phyloP scores from a whole-genome alignment of 2,888 invertebrate species.

The Acleris emargana region DNA sequence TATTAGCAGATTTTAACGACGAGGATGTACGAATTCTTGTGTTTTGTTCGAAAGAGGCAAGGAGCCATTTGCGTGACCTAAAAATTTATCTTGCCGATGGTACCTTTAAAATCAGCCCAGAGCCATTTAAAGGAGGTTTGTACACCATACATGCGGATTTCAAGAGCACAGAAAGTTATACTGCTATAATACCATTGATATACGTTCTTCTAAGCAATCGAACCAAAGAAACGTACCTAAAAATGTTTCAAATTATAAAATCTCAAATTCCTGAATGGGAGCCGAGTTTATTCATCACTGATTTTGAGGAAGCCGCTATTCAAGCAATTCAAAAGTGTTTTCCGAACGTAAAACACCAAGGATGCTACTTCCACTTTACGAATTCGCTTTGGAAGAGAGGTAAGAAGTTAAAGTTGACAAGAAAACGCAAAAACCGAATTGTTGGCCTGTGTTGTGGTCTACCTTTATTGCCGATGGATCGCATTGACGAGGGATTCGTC shows the following conservation, averaged over 20 bases:
- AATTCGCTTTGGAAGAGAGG: slow-evolving; percentile 20
- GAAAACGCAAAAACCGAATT: too few relatives aligned
- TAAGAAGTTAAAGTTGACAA: slow-evolving; percentile 3
- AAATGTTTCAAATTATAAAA: slow-evolving; percentile 14
- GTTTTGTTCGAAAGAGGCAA: slow-evolving; percentile 14
- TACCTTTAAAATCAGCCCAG: slow-evolving; percentile 17
- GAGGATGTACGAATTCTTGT: slow-evolving; percentile 6
- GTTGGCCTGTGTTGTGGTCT: too few relatives aligned
- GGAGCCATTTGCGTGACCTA: slow-evolving; percentile 13
- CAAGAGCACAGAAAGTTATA: slow-evolving; percentile 4
- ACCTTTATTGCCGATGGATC: too few relatives aligned
- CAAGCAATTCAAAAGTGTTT: slow-evolving; percentile 26
- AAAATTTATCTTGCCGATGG: slow-evolving; percentile 7
- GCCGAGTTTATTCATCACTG: slow-evolving; percentile 27
- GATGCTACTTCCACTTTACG: slow-evolving; percentile 27
- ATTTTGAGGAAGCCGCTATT: slow-evolving; percentile 31
- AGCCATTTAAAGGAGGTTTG: slow-evolving; percentile 22
- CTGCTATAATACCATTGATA: slow-evolving; percentile 12
- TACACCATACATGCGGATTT: slow-evolving; percentile 23
- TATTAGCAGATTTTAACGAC: slow-evolving; percentile 28
- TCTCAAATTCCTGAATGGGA: slow-evolving; percentile 20
- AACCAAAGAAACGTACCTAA: slow-evolving; percentile 15
- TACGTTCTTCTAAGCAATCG: slow-evolving; percentile 11
- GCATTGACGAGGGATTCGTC: too few relatives aligned
- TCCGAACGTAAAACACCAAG: slow-evolving; percentile 12